Conservation (phyloP, 2,797 vertebrate species). For the Sebastes paucispinis region DNA sequence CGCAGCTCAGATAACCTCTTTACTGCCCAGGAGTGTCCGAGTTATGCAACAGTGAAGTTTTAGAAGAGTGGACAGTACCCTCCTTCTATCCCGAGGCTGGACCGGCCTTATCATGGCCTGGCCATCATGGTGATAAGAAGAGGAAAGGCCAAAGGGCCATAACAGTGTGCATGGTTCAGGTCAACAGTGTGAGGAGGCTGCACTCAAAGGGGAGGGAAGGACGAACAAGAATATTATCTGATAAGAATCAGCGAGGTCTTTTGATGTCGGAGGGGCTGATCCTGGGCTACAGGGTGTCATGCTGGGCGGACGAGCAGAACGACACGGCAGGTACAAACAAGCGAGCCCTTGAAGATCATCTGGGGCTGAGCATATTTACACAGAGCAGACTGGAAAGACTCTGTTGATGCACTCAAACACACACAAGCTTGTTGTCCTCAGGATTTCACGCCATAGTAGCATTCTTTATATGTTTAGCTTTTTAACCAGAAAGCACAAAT, state of each 20-base stretch:
- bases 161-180: slow-evolving; percentile 72
- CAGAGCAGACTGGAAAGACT: slow-evolving; percentile 53
- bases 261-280: slow-evolving; percentile 83
- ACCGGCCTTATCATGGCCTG: slow-evolving; percentile 70
- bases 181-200: slow-evolving; percentile 76
- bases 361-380: slow-evolving; percentile 65
- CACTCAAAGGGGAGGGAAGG: slow-evolving; percentile 70
- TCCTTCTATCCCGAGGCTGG: slow-evolving; percentile 72
- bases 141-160: slow-evolving; percentile 82
- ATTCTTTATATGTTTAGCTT: slow-evolving; percentile 1
- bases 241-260: slow-evolving; percentile 82
- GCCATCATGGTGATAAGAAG: slow-evolving; percentile 79
- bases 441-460: neutral
- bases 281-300: slow-evolving; percentile 81
- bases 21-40: slow-evolving; percentile 63
- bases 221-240: slow-evolving; percentile 80
- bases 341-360: slow-evolving; percentile 76
- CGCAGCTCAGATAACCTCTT: slow-evolving; percentile 64
- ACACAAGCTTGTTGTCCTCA: neutral
- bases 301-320: slow-evolving; percentile 82
- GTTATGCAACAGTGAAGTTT: slow-evolving; percentile 73
- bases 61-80: slow-evolving; percentile 67
- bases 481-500: neutral
- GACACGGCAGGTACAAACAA: slow-evolving; percentile 86
- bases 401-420: slow-evolving; percentile 22